phyloP scores from a whole-genome alignment of 2,888 invertebrate species.

The Fragum fragum region DNA sequence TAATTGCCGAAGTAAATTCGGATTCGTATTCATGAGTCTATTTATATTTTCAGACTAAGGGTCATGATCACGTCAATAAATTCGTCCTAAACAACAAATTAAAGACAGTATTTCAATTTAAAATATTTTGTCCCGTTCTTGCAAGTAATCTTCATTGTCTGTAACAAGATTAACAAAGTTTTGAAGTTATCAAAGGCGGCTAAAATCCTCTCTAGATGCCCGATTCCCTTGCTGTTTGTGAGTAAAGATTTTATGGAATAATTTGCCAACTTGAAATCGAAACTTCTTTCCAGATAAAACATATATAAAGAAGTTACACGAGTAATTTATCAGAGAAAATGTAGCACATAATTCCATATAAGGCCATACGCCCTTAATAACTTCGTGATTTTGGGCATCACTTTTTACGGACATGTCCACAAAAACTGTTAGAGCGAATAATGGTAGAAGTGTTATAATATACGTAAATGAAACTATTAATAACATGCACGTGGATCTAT shows the following conservation, averaged over 20 bases:
- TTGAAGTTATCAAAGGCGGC: constrained; percentile 4
- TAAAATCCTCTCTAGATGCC: constrained; percentile 16
- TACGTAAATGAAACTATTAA: constrained; percentile 79
- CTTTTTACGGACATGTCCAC: constrained; percentile 65
- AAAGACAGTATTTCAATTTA: no score
- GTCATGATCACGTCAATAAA: no score
- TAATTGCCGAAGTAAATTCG: no score
- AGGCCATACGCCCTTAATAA: constrained; percentile 49
- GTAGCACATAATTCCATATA: constrained; percentile 70
- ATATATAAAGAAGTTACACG: constrained; percentile 82
- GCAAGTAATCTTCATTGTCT: no score
- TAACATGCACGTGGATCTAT: constrained; percentile 81
- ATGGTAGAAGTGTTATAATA: constrained; percentile 76
- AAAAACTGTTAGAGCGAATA: constrained; percentile 72
- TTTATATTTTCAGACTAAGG: no score
- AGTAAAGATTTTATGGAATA: constrained; percentile 50
- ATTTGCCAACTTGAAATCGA: constrained; percentile 73
- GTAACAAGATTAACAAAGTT: no score
- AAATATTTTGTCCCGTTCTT: no score
- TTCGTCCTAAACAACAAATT: no score
- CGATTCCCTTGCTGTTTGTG: background rate
- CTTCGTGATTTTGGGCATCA: constrained; percentile 12
- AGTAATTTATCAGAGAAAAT: constrained; percentile 79
- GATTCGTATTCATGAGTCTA: no score
- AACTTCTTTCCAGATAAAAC: constrained; percentile 80